Evolutionary conservation across 2,797 vertebrate species (phyloP).

Genomic region (Lacerta viridis): DNA sequence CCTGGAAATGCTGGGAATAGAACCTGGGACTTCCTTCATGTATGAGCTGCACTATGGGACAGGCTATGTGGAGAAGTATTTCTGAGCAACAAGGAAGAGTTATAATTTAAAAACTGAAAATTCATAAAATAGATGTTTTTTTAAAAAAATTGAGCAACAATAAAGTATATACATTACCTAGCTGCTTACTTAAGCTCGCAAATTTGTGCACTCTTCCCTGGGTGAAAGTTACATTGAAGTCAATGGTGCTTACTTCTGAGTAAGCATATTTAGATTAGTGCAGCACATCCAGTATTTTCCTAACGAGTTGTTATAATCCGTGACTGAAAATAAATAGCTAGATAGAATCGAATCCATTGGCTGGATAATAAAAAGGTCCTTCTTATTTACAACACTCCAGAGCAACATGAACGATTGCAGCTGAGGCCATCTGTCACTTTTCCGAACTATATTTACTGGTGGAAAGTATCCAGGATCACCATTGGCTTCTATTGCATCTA

Average conservation of each 20-base stretch:
- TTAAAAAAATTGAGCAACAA: neutral
- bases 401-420: slow-evolving; percentile 53
- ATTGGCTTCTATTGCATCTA: neutral
- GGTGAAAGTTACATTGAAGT: neutral
- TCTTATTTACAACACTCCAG: slow-evolving; percentile 58
- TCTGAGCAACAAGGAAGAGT: neutral
- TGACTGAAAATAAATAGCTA: neutral
- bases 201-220: neutral
- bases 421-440: slow-evolving; percentile 63
- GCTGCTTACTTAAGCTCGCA: neutral
- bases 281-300: neutral
- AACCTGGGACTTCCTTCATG: too few relatives aligned
- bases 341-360: neutral
- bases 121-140: too few relatives aligned
- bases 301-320: neutral
- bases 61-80: neutral
- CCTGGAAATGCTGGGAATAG: too few relatives aligned
- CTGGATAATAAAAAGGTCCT: slow-evolving; percentile 41
- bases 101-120: too few relatives aligned
- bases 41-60: too few relatives aligned
- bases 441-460: neutral
- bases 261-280: neutral
- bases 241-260: neutral
- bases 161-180: too few relatives aligned
- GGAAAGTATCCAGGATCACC: neutral